Base-by-base conservation (phyloP, 1,140 invertebrate genomes). In the Drosophila trapezifrons region DNA sequence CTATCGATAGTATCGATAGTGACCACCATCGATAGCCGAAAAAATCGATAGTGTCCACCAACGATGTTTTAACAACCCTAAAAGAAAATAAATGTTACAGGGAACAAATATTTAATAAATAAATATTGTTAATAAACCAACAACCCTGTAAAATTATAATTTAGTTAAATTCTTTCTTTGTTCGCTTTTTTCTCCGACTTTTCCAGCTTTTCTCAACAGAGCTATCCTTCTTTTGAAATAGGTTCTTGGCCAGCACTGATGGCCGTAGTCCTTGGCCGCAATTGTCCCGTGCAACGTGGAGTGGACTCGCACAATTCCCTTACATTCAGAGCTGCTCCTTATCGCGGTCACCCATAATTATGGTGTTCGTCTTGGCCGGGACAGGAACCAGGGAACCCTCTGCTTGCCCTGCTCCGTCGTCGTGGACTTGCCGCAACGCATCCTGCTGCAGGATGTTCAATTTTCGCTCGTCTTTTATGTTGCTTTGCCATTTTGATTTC, bases 391-490 rank as follows among this genome's bases (percentile, higher is more conserved):
- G 51, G 51, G 29, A 54, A n/a, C 7, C 51, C 37, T 37, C 51
- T 20, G 32, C 49, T 51, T 40, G 7, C 27, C 20, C 32, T 17
- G 20, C 45, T 32, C 40, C 55, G 25, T 13, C 54, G 37, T 42
- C 56, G 29, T 22, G 10, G 22, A 27, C 63, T 37, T 27, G 20
- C 20, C 56, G 63, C 81, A 67, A 63, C 67, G 80, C 82, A 85
- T 87, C 82, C 83, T 82, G 82, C 78, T 46, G 76, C 82, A 87
- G 82, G 82, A 86, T 86, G 83, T 86, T 86, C 76, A 87, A 87
- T 86, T 86, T 86, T 87, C 82, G 83, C 84, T 82, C 63, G 82
- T 72, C 79, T 83, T 80, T 86, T 82, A 82, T 87, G 85, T 76
- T 65, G 82, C 83, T 82, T 71, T 69, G 79, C 80, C 83, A 82